Base-by-base conservation (phyloP, 2,888 invertebrate species). In the Blomia tropicalis region DNA sequence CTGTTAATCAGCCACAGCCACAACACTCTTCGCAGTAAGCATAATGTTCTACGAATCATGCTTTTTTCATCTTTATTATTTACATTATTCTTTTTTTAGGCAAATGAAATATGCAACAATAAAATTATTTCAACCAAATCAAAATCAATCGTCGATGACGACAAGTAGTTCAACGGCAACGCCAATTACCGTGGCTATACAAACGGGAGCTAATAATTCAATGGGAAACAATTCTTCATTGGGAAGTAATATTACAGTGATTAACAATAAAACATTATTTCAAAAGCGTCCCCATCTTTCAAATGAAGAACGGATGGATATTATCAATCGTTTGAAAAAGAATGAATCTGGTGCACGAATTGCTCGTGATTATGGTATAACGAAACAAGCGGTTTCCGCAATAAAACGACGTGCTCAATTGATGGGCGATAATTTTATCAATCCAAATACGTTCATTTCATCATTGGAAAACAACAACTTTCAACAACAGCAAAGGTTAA, bases 401-500 rank as follows among this genome's bases (percentile, higher is more conserved):
- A 56, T 56, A 27, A 56, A 56, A 25, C 56, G 56, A 27, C 56
- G 56, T n/a, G 56, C 56, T 11, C 56, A 56, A 25, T 36, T 56
- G 56, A 56, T 56, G 56, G 56, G 56, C 4, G 56, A 56, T 36
- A 56, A 56, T 36, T 56, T 56, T 31, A 11, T 14, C 14, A 31
- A 56, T 23, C 14, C 22, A 11, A 7, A 36, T 36, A 47, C 17
- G 7, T 47, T 19, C 22, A 4, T 56, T n/a, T 14, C 31, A 23
- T n/a, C 17, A n/a, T 47, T 47, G 7, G 22, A 25, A 11, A 14
- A 11, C 23, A 19, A 7, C 11, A 47, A 22, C n/a, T 14, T 14
- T n/a, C 41, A 41, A n/a, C 41, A 41, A 41, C 41, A 41, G 41
- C 41, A 41, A 17, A 14, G n/a, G 41, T 14, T n/a, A 14, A 14